Conservation (phyloP, 2,797 vertebrate genomes). For the Sebastes trivittatus region DNA sequence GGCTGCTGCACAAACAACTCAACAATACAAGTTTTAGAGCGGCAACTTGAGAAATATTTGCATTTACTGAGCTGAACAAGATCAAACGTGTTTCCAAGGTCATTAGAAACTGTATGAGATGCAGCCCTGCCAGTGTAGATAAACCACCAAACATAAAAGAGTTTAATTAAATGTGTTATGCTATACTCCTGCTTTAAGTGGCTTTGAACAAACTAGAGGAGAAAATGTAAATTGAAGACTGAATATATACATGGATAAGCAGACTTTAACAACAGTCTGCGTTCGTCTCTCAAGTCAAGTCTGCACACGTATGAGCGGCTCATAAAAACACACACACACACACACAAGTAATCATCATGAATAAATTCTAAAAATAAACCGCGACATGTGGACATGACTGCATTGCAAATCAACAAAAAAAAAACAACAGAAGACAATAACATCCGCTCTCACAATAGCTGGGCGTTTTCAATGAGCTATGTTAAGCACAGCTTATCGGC, state of each 20-base stretch:
- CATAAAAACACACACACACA: background rate
- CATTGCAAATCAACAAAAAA: background rate
- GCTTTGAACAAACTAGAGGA: conserved; percentile 41
- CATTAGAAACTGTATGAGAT: conserved; percentile 20
- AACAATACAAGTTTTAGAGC: conserved; percentile 1
- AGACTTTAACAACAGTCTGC: conserved; percentile 6
- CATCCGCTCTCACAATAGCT: conserved; percentile 28
- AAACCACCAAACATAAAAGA: conserved; percentile 45
- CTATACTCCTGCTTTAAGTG: conserved; percentile 13
- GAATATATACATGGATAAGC: conserved; percentile 29
- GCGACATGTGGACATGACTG: background rate
- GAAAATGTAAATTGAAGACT: conserved; percentile 37
- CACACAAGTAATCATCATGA: background rate
- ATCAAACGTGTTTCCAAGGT: conserved; percentile 44
- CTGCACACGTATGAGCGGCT: background rate
- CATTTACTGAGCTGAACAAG: conserved; percentile 32
- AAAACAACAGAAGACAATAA: conserved; percentile 19
- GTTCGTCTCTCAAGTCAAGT: background rate
- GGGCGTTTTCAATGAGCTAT: conserved; percentile 39
- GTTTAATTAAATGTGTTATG: conserved; percentile 45
- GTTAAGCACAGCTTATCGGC: conserved; percentile 42
- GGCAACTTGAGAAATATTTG: conserved; percentile 22
- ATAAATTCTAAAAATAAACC: conserved; percentile 23
- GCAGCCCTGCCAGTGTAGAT: conserved; percentile 27
- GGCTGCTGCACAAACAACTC: background rate